phyloP scores from a whole-genome alignment of 2,113 vertebrate species.

The Eira barbara region DNA sequence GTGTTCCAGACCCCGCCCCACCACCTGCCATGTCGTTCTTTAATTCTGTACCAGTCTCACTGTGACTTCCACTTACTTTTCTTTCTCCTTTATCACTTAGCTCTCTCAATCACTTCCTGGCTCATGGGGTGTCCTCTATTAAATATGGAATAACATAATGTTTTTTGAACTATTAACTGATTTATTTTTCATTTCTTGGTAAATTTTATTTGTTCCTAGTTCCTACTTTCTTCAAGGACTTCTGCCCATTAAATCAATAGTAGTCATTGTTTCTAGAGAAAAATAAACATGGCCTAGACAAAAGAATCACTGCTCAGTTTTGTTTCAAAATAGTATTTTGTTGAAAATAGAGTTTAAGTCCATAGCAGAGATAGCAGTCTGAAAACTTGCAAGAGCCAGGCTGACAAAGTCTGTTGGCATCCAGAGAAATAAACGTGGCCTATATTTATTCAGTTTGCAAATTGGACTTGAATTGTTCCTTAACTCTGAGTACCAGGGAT shows the following conservation, averaged over 20 bases:
- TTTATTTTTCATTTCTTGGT: slow-evolving; percentile 25
- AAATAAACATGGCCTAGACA: not conserved
- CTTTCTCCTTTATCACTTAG: not conserved
- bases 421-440: not conserved
- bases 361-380: not conserved
- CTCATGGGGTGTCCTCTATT: not conserved
- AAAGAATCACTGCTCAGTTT: not conserved
- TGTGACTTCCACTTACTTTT: not conserved
- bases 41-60: not conserved
- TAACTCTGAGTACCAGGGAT: not conserved
- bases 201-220: not conserved
- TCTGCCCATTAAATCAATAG: not conserved
- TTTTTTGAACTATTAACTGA: not conserved
- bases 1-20: not conserved
- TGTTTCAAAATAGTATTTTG: not conserved
- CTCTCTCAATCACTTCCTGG: not conserved
- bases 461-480: not conserved
- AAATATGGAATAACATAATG: not conserved
- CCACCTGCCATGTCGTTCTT: not conserved
- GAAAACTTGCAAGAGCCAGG: not conserved
- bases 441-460: not conserved
- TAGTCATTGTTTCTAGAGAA: not conserved
- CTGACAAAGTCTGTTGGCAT: not conserved
- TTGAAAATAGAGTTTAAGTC: not conserved
- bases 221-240: not conserved